Base-by-base conservation (phyloP, 1,140 invertebrate species). In the Drosophila suzukii region DNA sequence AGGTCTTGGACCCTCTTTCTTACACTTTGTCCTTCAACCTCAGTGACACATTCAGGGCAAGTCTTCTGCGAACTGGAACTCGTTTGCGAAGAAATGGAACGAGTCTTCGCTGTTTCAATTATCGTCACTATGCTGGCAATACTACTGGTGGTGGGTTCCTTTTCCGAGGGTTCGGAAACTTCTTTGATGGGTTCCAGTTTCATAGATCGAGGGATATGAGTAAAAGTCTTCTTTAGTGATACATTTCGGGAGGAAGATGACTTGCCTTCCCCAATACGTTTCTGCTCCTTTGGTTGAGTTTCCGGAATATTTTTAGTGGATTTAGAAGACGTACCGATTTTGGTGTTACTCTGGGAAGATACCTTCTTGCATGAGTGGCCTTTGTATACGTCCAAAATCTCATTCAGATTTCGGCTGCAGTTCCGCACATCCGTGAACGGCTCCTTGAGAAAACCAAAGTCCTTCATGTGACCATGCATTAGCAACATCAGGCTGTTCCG, bases 391-490 rank as follows among this genome's bases (percentile, higher is more conserved):
- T 78, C 61, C 10, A 86, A 6, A 4, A 86, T 17, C 0, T 43
- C 46, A 4, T 84, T 89, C 0, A 88, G 46, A 54, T 88, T 39
- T 4, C 3, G 51, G 4, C 34, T 20, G 20, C 51, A 67, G 6
- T 80, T 84, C 4, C 44, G 20, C 24, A 63, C 24, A 58, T 88
- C 80, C 0, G 84, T 77, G 12, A 88, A 88, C 1, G 83, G 83
- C 5, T 34, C 27, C 47, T 61, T 46, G 1, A 86, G 38, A 1
- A 36, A 55, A 1, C 84, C 72, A 8, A 79, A 59, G 7, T 86
- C 84, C 32, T 58, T 66, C 3, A 88, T 8, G 38, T 88, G 83
- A 1, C 55, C 76, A 12, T 68, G 72, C 54, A 89, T 70, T 0
- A 88, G 50, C 0, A 88, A 47, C 62, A 80, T 60, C 6, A 86